Conservation (phyloP, 2,797 vertebrate species). For the Macropus fuliginosus region DNA sequence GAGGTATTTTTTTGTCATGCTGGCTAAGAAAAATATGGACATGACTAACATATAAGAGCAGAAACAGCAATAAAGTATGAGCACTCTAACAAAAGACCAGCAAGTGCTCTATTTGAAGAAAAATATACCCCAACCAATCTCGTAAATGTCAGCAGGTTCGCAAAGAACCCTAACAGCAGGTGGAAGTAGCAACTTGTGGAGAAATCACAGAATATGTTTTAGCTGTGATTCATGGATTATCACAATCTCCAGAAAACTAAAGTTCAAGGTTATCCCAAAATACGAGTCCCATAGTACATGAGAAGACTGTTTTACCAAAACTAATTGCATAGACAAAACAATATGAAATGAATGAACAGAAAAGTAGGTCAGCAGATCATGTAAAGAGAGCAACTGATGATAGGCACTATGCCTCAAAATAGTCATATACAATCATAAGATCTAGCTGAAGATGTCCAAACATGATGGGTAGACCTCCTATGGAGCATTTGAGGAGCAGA, state of each 20-base stretch:
- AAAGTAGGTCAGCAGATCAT: background rate
- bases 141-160: background rate
- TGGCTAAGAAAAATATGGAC: background rate
- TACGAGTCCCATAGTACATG: background rate
- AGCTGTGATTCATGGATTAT: background rate
- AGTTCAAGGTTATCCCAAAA: background rate
- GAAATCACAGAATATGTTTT: background rate
- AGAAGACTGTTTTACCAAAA: background rate
- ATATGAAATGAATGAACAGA: background rate
- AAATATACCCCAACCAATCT: background rate
- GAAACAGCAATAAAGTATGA: background rate
- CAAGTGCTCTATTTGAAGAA: background rate
- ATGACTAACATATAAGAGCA: background rate
- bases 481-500: background rate
- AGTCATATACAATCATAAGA: background rate
- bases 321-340: background rate
- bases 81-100: background rate
- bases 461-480: background rate
- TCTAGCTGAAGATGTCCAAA: background rate
- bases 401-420: background rate
- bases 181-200: background rate
- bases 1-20: background rate
- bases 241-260: background rate
- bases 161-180: background rate
- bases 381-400: background rate